Evolutionary conservation across 2,888 invertebrate species (phyloP).

Genomic region (Druceiella hillmani): DNA sequence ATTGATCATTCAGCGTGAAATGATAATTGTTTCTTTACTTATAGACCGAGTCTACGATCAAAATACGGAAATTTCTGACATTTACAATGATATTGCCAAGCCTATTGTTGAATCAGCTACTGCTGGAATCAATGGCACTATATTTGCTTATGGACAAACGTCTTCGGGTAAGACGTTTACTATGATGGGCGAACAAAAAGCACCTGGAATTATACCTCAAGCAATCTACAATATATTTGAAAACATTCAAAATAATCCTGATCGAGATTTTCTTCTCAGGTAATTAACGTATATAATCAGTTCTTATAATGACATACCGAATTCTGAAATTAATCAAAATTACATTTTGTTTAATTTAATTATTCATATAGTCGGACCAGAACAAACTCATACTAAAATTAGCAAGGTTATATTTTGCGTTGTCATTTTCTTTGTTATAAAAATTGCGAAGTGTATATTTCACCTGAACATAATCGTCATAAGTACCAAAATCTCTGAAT

Average conservation of each 20-base stretch:
- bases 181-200: constrained; percentile 65
- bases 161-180: constrained; percentile 86
- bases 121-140: constrained; percentile 77
- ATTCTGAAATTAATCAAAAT: too few relatives aligned
- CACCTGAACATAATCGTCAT: too few relatives aligned
- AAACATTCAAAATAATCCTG: constrained; percentile 53
- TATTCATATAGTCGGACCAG: too few relatives aligned
- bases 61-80: constrained; percentile 50
- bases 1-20: constrained; percentile 7
- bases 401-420: too few relatives aligned
- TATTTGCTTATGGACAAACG: constrained; percentile 90
- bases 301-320: too few relatives aligned
- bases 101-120: constrained; percentile 68
- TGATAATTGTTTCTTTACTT: constrained; percentile 27
- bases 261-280: constrained; percentile 71
- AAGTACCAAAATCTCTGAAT: too few relatives aligned
- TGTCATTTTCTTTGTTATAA: too few relatives aligned
- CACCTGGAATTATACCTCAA: constrained; percentile 70
- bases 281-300: constrained; percentile 28
- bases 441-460: too few relatives aligned
- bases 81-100: constrained; percentile 63
- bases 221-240: constrained; percentile 68
- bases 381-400: too few relatives aligned
- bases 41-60: constrained; percentile 69
- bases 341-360: too few relatives aligned